phyloP scores from a whole-genome alignment of 1,140 invertebrate genomes.

The Zaprionus ghesquierei region DNA sequence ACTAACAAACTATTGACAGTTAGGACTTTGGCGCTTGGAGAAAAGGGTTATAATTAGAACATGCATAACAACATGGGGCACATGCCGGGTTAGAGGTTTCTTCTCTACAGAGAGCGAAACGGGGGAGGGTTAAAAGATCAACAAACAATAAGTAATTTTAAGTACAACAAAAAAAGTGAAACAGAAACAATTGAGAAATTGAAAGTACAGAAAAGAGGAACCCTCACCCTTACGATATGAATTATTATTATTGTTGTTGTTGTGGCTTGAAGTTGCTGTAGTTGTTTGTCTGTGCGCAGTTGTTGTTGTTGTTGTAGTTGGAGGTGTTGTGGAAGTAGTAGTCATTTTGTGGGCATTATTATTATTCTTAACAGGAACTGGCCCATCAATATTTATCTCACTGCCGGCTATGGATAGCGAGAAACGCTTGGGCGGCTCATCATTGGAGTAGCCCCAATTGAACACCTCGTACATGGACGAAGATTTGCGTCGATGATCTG shows the following conservation, averaged over 20 bases:
- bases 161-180: conserved; percentile 21
- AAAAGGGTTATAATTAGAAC: conserved; percentile 5
- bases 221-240: conserved; percentile 81
- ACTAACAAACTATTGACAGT: conserved; percentile 5
- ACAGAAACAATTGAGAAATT: conserved; percentile 33
- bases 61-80: conserved; percentile 25
- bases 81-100: conserved; percentile 27
- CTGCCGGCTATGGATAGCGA: conserved; percentile 77
- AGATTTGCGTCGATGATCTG: conserved; percentile 84
- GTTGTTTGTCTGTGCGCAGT: conserved; percentile 50
- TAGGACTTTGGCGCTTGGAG: not conserved
- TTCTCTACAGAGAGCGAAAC: not conserved
- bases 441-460: conserved; percentile 87
- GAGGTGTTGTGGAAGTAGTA: conserved; percentile 41
- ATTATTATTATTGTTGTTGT: conserved; percentile 71
- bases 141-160: conserved; percentile 18
- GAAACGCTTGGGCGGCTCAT: conserved; percentile 82
- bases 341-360: conserved; percentile 58
- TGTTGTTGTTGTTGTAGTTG: conserved; percentile 37
- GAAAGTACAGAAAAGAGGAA: conserved; percentile 46
- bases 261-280: conserved; percentile 62
- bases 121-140: conserved; percentile 9
- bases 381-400: conserved; percentile 82
- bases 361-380: conserved; percentile 46
- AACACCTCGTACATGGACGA: conserved; percentile 90